Evolutionary conservation across 2,797 vertebrate genomes (phyloP), one percentile per base, ranked within the genome.

Genomic region (Notolabrus celidotus): DNA sequence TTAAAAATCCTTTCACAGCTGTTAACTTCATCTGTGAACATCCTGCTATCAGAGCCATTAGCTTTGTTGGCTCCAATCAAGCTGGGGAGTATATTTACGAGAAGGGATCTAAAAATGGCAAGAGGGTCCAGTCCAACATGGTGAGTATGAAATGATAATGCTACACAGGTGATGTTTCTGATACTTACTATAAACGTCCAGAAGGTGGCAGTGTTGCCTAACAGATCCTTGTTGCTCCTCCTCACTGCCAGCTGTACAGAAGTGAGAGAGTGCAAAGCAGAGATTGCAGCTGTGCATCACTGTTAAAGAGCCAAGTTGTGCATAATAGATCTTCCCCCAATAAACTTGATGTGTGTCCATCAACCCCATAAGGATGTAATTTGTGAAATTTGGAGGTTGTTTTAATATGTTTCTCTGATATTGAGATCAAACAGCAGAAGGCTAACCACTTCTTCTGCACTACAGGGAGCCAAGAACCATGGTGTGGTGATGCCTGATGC

Each of bases 401-500:
- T 72, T 81, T 47, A 70, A 51, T 50, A n/a, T 43, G 29, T 53
- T 50, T 45, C 43, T 20, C 46, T 34, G 25, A 63, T 80, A 60
- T 74, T 64, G 50, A 76, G 70, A 76, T 89, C 66, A 83, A 82
- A 80, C 45, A 9, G 38, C 65, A 33, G 42, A 69, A 73, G 65
- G 73, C 31, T 87, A 83, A 91, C 75, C 74, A 20, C 71, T 74
- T 60, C 68, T 88, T 29, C 77, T 83, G 85, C 91, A 74, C 58
- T 73, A 33, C 78, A 99, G 98, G 98, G 98, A 84, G 97, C 96
- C 51, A 99, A 99, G 93, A 99, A 99, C 91, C 98, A 98, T 50
- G 97, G 97, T 60, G 97, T 99, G 74, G 95, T 99, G 84, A 98
- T 98, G 98, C 96, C 97, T 2, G 98, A 99, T 90, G 97, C 97